Conservation (phyloP, 2,888 invertebrate species). For the Exephanes ischioxanthus region DNA sequence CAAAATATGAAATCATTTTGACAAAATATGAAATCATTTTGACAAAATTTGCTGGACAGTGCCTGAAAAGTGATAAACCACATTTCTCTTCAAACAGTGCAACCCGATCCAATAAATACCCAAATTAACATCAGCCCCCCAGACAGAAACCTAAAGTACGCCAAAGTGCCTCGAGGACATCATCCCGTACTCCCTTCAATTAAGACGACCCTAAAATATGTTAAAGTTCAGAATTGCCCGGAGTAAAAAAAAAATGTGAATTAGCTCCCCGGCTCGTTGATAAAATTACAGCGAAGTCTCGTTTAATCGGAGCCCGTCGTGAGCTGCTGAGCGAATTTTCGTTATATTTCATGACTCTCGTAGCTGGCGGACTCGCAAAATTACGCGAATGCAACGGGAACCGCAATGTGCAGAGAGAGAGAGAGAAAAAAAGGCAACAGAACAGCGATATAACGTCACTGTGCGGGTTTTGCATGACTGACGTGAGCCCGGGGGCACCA, state of each 20-base stretch:
- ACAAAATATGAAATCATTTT: too few relatives aligned
- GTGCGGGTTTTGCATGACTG: constrained; percentile 43
- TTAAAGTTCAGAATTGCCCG: not conserved
- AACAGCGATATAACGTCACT: constrained; percentile 5
- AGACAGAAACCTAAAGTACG: not conserved
- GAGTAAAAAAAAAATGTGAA: not conserved
- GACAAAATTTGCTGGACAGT: too few relatives aligned
- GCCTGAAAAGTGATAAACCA: too few relatives aligned
- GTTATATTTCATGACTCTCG: not conserved
- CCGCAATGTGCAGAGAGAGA: not conserved
- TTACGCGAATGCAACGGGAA: constrained; percentile 7
- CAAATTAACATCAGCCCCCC: not conserved
- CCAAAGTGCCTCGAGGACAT: not conserved
- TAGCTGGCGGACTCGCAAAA: not conserved
- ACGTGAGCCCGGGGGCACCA: constrained; percentile 10
- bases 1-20: too few relatives aligned
- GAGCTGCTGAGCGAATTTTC: not conserved
- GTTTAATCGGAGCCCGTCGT: not conserved
- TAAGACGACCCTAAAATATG: not conserved
- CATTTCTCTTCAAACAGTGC: too few relatives aligned
- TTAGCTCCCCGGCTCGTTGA: not conserved
- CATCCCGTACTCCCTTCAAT: not conserved
- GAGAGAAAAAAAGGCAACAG: constrained; percentile 3
- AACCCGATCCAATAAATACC: not conserved
- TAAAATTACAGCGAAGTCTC: constrained; percentile 12